phyloP scores from a whole-genome alignment of 2,888 invertebrate genomes.

The Chaetoderma sp. region DNA sequence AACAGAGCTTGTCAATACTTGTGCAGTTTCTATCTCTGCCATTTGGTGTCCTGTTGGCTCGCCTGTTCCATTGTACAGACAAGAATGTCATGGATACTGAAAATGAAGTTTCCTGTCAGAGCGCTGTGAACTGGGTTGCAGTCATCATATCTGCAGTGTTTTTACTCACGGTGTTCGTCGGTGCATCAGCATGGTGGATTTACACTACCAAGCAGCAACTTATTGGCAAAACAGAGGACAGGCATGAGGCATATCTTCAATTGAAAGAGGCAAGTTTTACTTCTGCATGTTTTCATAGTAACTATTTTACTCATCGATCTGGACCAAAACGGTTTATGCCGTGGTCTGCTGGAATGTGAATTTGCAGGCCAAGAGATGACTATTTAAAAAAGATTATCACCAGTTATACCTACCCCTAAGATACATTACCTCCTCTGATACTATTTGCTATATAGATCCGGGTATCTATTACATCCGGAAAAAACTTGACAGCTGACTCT shows the following conservation, averaged over 20 bases:
- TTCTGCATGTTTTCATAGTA: too few relatives aligned
- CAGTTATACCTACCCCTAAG: too few relatives aligned
- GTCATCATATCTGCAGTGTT: conserved; percentile 44
- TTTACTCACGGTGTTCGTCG: conserved; percentile 44
- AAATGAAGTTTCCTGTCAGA: conserved; percentile 50
- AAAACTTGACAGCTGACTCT: too few relatives aligned
- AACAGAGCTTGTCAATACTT: conserved; percentile 45
- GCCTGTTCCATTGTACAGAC: conserved; percentile 56
- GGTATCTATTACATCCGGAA: too few relatives aligned
- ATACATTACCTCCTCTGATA: too few relatives aligned
- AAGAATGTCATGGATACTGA: conserved; percentile 48
- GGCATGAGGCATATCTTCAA: conserved; percentile 60
- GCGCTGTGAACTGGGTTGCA: conserved; percentile 52
- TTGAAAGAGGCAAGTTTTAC: conserved; percentile 61
- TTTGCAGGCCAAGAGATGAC: too few relatives aligned
- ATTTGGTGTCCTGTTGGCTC: conserved; percentile 47
- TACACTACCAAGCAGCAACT: conserved; percentile 47
- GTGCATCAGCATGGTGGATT: conserved; percentile 55
- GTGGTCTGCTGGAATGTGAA: too few relatives aligned
- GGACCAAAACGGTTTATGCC: too few relatives aligned
- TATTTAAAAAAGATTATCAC: too few relatives aligned
- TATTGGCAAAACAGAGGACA: conserved; percentile 45
- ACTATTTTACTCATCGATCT: too few relatives aligned
- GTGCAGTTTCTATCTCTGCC: conserved; percentile 57
- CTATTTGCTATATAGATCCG: too few relatives aligned